A percentile compares a stretch with the other conserved stretches of the same genome.
phyloP scores from a whole-genome alignment of 2,888 invertebrate genomes.

The Axea sp. region DNA sequence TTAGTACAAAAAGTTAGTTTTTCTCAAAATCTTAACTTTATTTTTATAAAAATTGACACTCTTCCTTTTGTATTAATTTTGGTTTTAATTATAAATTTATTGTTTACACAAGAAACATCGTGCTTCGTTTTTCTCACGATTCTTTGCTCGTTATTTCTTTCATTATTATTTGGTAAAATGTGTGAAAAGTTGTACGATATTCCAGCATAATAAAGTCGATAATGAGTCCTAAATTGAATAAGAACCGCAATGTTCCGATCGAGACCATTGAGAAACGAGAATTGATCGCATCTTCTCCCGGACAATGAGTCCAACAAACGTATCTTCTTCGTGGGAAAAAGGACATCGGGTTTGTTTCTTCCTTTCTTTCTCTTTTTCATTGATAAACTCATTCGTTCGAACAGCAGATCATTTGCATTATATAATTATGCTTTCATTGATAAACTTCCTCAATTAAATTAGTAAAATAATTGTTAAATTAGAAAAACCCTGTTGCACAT shows the following conservation, averaged over 20 bases:
- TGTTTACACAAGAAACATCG: no score
- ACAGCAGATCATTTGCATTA: conserved; percentile 35
- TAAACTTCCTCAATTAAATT: no score
- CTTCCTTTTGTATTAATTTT: no score
- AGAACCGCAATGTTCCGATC: conserved; percentile 59
- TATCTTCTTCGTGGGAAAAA: conserved; percentile 56
- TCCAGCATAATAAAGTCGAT: conserved; percentile 52
- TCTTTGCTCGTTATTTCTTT: conserved; percentile 15
- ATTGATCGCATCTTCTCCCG: conserved; percentile 50
- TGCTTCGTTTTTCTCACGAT: conserved; percentile 52
- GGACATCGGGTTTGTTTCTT: conserved; percentile 40
- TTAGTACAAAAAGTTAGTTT: no score
- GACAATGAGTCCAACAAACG: conserved; percentile 49
- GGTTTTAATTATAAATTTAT: no score
- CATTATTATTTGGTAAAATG: conserved; percentile 48
- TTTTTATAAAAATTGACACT: no score
- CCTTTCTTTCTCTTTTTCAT: conserved; percentile 47
- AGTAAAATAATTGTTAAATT: no score
- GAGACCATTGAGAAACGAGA: conserved; percentile 54
- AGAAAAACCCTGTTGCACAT: no score
- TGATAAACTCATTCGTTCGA: conserved; percentile 54
- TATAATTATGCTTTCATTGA: conserved; percentile 51
- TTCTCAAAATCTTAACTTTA: no score
- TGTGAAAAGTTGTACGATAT: conserved; percentile 45
- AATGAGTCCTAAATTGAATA: conserved; percentile 55